These are phyloP conservation scores for Acanthiza pusilla DNA, from an alignment of 2,797 vertebrate genomes.

Conservation along the genomic window DNA sequence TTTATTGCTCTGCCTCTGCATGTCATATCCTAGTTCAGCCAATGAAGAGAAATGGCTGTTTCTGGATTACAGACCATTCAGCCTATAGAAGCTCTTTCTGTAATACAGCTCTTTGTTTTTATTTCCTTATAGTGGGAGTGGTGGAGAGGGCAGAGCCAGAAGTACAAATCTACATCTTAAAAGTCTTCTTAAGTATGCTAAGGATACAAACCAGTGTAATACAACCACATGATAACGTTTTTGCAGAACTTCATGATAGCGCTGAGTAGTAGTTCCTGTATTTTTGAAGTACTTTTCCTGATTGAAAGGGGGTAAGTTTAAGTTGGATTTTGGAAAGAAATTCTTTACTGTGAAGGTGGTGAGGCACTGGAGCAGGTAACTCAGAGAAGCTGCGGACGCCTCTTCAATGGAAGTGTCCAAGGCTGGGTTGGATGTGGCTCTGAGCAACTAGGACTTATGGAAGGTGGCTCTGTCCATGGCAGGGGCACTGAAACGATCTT, in stretches of 20 bases:
- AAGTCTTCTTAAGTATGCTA: not conserved
- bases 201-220: not conserved
- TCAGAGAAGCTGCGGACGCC: rapidly evolving
- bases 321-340: not conserved
- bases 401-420: not conserved
- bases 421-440: not conserved
- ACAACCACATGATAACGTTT: not conserved
- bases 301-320: not conserved
- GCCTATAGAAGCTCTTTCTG: not conserved
- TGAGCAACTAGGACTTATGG: not conserved
- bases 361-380: rapidly evolving
- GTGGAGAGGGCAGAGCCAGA: not conserved
- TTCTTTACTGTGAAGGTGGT: not conserved
- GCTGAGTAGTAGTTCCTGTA: rapidly evolving
- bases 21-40: not conserved
- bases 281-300: not conserved
- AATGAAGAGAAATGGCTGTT: not conserved
- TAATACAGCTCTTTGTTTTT: not conserved
- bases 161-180: not conserved
- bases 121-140: not conserved
- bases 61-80: not conserved
- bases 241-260: not conserved
- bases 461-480: not conserved
- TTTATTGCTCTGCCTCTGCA: not conserved
- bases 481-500: rapidly evolving